phyloP scores from a whole-genome alignment of 2,113 vertebrate species.

The Grammomys dolichurus region DNA sequence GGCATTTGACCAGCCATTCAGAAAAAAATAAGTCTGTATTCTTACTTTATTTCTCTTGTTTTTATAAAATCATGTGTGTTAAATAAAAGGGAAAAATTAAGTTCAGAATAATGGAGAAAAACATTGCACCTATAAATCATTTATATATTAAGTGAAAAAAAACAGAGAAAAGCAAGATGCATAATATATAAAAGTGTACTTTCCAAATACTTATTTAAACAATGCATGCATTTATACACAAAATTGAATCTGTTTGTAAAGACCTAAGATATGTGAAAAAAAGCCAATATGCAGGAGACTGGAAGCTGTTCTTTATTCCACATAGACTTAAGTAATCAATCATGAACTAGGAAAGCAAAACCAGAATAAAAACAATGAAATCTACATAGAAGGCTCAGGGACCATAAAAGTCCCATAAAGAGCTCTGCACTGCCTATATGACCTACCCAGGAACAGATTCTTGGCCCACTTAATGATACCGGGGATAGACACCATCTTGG shows the following conservation, averaged over 20 bases:
- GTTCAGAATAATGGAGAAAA: neutral
- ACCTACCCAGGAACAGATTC: neutral
- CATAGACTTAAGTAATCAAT: neutral
- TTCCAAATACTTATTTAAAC: neutral
- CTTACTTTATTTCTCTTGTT: neutral
- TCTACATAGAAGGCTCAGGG: neutral
- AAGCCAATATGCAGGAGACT: neutral
- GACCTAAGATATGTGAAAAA: neutral
- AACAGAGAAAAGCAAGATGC: neutral
- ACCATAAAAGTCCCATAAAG: neutral
- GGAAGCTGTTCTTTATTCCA: neutral
- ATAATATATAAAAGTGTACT: neutral
- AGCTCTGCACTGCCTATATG: neutral
- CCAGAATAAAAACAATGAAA: neutral
- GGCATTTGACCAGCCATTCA: neutral
- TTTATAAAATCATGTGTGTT: slow-evolving; percentile 2
- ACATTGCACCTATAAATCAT: neutral
- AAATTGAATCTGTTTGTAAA: neutral
- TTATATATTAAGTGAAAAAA: neutral
- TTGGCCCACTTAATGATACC: neutral
- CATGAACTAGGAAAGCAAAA: neutral
- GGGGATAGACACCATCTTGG: neutral
- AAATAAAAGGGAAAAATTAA: neutral
- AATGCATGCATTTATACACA: neutral
- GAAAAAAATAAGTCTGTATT: neutral